These are phyloP conservation scores for Brienomyrus longianalis DNA, from an alignment of 2,113 vertebrate genomes.

Conservation along the genomic window DNA sequence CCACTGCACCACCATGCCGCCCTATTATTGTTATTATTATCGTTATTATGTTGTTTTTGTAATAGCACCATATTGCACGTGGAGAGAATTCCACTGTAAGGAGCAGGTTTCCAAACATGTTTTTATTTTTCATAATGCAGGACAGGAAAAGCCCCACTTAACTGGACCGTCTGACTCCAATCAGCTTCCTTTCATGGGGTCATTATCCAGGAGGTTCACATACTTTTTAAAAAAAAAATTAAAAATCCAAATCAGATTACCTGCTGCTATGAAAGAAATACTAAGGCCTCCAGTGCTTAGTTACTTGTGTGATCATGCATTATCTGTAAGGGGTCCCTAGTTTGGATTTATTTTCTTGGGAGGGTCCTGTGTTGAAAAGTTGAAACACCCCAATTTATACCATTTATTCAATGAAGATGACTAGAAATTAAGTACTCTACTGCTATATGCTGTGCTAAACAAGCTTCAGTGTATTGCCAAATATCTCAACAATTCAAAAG, in stretches of 20 bases:
- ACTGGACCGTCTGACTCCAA: neutral
- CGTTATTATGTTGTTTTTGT: neutral
- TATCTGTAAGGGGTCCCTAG: neutral
- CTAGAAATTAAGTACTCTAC: neutral
- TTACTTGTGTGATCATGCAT: neutral
- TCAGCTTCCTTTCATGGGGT: neutral
- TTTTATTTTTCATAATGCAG: neutral
- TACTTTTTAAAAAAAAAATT: neutral
- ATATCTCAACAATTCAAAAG: neutral
- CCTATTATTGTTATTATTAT: neutral
- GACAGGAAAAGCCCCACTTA: neutral
- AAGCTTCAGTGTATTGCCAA: neutral
- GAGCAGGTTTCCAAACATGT: neutral
- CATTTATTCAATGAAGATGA: neutral
- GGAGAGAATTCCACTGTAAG: neutral
- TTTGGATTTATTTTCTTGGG: neutral
- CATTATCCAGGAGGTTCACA: neutral
- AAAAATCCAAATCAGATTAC: neutral
- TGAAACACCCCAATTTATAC: neutral
- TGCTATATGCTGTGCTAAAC: neutral
- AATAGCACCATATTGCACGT: neutral
- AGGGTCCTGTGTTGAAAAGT: neutral
- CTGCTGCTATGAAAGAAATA: neutral
- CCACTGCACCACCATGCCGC: too few relatives aligned
- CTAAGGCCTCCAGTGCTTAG: neutral